Base-by-base conservation (phyloP, 2,888 invertebrate genomes). In the Tridacna crocea region DNA sequence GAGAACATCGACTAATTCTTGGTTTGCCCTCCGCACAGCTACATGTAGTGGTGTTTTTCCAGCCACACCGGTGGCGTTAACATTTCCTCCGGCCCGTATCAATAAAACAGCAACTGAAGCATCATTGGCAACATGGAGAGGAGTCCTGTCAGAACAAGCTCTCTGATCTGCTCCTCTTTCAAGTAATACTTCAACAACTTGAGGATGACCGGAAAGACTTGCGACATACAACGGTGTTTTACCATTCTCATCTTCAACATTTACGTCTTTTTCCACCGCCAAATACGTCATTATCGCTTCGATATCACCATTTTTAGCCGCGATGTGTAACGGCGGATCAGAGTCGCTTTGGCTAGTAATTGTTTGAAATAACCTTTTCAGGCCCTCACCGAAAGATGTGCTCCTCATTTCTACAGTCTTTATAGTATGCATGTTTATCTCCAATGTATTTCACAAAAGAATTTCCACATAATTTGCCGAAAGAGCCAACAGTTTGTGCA, bases 151-250 rank as follows among this genome's bases (percentile, higher is more conserved):
- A 22, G 13, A 15, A 4, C 17, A 13, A 4, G n/a, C 61, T 36
- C 46, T 60, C 17, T 61, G 61, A 63, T 36, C n/a, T 19, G 74
- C 60, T 19, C 74, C 63, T 58, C 63, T 26, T 22, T 74, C 22
- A n/a, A 74, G 63, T 46, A 74, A 63, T 15, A 24, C 22, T 15
- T 61, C 63, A 12, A 74, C 74, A 22, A 61, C 24, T 12, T 70
- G 15, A 1, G 19, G 0, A 22, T 70, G 70, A 19, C 66, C 70
- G 11, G 27, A 61, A 22, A n/a, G 19, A 8, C 51, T 66, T 17
- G 79, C 75, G 19, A 74, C 46, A 22, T 27, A 46, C 46, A 74
- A 24, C 8, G 74, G 61, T 22, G 74, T 74, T 6, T 61, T 0
- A 19, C 74, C 74, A 0, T 24, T 36, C 0, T 61, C 74, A 47